Evolutionary conservation across 2,797 vertebrate genomes (phyloP).

Genomic region (Pitangus sulphuratus): DNA sequence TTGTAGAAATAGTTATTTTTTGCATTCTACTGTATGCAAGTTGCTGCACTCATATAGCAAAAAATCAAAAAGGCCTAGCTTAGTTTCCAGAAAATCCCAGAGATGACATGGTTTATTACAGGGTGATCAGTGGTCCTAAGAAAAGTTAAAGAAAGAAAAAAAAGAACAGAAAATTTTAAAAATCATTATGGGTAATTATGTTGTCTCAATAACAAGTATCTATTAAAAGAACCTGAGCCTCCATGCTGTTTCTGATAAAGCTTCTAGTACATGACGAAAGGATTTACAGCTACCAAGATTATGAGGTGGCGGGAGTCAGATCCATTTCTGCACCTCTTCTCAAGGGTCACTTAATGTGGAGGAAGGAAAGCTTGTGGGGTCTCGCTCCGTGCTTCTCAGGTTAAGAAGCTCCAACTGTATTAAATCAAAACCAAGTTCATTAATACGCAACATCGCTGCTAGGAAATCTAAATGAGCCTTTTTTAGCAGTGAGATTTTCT

Average conservation of each 20-base stretch:
- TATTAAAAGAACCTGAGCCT: constrained; percentile 64
- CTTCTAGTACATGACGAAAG: constrained; percentile 63
- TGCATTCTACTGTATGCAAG: background rate
- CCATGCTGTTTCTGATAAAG: constrained; percentile 61
- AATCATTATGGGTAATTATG: constrained; percentile 43
- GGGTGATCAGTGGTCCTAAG: background rate
- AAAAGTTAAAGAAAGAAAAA: background rate
- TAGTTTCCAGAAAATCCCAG: background rate
- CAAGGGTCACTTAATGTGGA: constrained; percentile 26
- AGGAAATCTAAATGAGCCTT: background rate
- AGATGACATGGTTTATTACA: background rate
- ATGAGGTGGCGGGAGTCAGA: constrained; percentile 69
- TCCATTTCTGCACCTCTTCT: constrained; percentile 65
- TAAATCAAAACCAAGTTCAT: background rate
- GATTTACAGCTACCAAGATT: constrained; percentile 75
- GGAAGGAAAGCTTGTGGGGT: background rate
- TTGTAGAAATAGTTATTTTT: background rate
- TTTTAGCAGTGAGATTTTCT: background rate
- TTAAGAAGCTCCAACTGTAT: background rate
- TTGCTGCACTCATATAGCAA: background rate
- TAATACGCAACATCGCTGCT: background rate
- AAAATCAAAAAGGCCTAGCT: background rate
- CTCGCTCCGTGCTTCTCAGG: background rate
- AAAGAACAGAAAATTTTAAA: background rate
- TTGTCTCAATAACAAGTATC: constrained; percentile 55